These are phyloP conservation scores for Acanthiza pusilla DNA, from an alignment of 2,797 vertebrate genomes.

Conservation along the genomic window DNA sequence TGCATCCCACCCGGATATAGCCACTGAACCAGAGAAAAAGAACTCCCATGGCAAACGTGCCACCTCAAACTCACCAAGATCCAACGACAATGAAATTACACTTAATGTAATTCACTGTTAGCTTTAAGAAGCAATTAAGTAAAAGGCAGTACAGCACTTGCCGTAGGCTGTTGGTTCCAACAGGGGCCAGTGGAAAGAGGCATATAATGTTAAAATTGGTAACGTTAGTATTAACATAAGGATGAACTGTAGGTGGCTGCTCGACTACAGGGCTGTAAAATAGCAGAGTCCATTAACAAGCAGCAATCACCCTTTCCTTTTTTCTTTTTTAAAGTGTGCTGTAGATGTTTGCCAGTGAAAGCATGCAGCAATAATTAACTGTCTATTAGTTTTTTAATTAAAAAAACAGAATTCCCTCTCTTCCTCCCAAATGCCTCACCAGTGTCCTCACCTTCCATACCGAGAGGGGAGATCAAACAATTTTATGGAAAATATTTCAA, in stretches of 20 bases:
- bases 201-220: slow-evolving; percentile 74
- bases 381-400: background rate
- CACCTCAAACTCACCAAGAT: slow-evolving; percentile 80
- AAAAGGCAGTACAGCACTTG: slow-evolving; percentile 72
- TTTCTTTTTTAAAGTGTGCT: background rate
- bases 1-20: slow-evolving; percentile 82
- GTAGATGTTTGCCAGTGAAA: slow-evolving; percentile 11
- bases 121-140: slow-evolving; percentile 83
- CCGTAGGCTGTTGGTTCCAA: slow-evolving; percentile 78
- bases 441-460: background rate
- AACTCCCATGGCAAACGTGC: slow-evolving; percentile 77
- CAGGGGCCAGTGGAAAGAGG: slow-evolving; percentile 67
- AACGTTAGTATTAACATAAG: slow-evolving; percentile 79
- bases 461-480: background rate
- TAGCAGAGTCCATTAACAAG: slow-evolving; percentile 72
- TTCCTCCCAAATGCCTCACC: background rate
- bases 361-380: background rate
- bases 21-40: slow-evolving; percentile 82
- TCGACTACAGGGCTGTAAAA: slow-evolving; percentile 75
- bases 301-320: background rate
- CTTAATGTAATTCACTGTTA: slow-evolving; percentile 88
- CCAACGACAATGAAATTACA: slow-evolving; percentile 86
- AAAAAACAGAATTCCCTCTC: background rate
- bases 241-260: slow-evolving; percentile 74
- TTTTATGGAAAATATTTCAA: background rate